Percentiles rank a stretch among this genome's conserved stretches.
These are phyloP conservation scores for Hipposideros larvatus DNA, from an alignment of 2,797 vertebrate genomes.

Conservation along the genomic window DNA sequence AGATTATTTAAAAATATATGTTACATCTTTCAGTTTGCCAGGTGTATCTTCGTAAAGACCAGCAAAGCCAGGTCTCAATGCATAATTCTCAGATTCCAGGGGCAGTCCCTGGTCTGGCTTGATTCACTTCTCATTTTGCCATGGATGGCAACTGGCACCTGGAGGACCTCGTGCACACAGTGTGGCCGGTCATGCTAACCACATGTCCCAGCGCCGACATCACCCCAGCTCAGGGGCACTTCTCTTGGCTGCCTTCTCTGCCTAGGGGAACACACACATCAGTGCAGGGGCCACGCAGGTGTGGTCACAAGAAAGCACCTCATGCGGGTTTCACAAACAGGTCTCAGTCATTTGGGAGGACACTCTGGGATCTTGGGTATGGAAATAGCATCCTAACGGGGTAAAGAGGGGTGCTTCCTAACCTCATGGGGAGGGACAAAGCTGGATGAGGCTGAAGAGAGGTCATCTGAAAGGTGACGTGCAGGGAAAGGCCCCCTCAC, in stretches of 20 bases:
- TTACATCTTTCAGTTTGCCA: background rate
- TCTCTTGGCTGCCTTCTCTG: rapidly evolving
- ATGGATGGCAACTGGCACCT: background rate
- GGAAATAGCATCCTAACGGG: background rate
- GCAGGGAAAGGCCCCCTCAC: background rate
- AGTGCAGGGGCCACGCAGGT: rapidly evolving
- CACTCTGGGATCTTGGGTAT: background rate
- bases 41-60: too few relatives aligned
- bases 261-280: rapidly evolving
- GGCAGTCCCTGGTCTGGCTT: rapidly evolving
- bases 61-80: background rate
- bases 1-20: background rate
- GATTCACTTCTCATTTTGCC: background rate
- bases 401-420: background rate
- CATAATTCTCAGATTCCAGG: background rate
- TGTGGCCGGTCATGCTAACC: rapidly evolving
- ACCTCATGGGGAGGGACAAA: too few relatives aligned
- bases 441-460: background rate
- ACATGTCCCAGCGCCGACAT: rapidly evolving
- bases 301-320: too few relatives aligned
- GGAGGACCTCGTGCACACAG: background rate
- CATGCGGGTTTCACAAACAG: background rate
- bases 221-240: background rate
- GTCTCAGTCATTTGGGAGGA: background rate
- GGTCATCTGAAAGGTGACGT: rapidly evolving